Conservation (phyloP, 2,113 vertebrate species). For the Okapia johnstoni region DNA sequence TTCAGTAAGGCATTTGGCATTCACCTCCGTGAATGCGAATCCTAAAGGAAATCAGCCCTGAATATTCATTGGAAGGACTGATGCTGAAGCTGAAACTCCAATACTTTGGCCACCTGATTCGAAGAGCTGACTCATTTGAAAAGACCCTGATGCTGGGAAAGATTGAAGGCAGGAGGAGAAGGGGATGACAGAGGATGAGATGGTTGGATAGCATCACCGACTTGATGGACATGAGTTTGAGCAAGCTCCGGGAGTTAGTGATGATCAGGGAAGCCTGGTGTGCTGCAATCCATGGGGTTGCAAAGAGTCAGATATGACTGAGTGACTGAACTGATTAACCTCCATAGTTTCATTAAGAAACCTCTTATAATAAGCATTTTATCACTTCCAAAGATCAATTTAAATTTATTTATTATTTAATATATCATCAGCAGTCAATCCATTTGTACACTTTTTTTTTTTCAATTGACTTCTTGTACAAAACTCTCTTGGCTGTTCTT, state of each 20-base stretch:
- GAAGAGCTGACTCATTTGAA: not conserved
- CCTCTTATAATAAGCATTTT: not conserved
- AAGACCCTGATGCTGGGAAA: not conserved
- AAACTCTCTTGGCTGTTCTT: not conserved
- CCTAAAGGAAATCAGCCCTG: not conserved
- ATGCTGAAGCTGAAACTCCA: not conserved
- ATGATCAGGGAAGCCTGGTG: not conserved
- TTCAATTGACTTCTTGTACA: not conserved
- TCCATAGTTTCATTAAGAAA: not conserved
- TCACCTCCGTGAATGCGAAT: not conserved
- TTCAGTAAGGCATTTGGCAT: not conserved
- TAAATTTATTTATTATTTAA: not conserved
- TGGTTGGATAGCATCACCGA: not conserved
- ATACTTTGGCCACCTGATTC: not conserved
- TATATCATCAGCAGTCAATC: not conserved
- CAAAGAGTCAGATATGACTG: not conserved
- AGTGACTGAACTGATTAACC: not conserved
- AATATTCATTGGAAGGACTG: not conserved
- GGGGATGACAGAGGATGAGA: not conserved
- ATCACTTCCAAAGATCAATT: not conserved
- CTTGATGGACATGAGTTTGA: not conserved
- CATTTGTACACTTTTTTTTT: not conserved
- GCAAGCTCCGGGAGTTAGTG: not conserved
- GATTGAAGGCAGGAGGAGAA: not conserved
- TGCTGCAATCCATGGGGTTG: not conserved